These are phyloP conservation scores for Erebia aethiops DNA, from an alignment of 2,888 invertebrate genomes.

Conservation along the genomic window DNA sequence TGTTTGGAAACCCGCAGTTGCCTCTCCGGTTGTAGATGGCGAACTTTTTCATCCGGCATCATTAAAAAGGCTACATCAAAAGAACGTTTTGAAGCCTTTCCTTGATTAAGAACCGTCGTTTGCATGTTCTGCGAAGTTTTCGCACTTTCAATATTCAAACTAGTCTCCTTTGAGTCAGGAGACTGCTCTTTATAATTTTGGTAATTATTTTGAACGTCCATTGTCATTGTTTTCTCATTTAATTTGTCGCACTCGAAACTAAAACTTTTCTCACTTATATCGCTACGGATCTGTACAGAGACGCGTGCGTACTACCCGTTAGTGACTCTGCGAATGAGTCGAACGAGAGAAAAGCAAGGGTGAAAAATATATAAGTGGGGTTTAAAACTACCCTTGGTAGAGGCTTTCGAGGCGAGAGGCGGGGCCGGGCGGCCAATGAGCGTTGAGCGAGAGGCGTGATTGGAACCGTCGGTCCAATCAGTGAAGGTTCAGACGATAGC, in stretches of 20 bases:
- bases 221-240: constrained; percentile 85
- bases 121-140: constrained; percentile 76
- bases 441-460: constrained; percentile 67
- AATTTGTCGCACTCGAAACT: constrained; percentile 61
- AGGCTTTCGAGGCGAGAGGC: constrained; percentile 71
- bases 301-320: constrained; percentile 76
- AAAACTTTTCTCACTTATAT: constrained; percentile 79
- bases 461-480: constrained; percentile 65
- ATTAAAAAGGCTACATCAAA: constrained; percentile 96
- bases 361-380: constrained; percentile 82
- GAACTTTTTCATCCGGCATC: constrained; percentile 92
- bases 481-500: constrained; percentile 56
- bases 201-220: constrained; percentile 85
- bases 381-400: constrained; percentile 74
- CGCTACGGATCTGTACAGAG: constrained; percentile 55
- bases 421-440: constrained; percentile 69
- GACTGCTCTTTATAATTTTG: constrained; percentile 77
- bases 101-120: constrained; percentile 61
- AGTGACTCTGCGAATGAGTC: constrained; percentile 74
- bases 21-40: constrained; percentile 84
- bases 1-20: constrained; percentile 80
- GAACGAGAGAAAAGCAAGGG: constrained; percentile 77
- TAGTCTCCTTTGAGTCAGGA: constrained; percentile 75
- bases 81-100: constrained; percentile 86
- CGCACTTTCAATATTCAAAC: constrained; percentile 75